phyloP scores from a whole-genome alignment of 2,888 invertebrate species.

The Drosophila engyochracea region DNA sequence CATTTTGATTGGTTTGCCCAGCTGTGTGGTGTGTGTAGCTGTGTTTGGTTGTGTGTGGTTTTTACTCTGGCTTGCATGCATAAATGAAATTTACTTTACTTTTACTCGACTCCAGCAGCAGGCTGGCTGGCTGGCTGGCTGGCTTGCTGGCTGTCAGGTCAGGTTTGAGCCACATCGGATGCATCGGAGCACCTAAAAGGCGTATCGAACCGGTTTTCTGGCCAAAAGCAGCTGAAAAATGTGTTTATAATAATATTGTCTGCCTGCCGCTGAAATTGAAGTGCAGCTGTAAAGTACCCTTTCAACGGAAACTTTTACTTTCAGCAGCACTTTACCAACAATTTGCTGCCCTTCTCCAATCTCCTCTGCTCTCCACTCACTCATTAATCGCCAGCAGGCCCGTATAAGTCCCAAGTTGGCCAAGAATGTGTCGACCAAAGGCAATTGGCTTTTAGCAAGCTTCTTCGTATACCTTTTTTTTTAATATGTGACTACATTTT shows the following conservation, averaged over 20 bases:
- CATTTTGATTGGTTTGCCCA: constrained; percentile 26
- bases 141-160: neutral
- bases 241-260: constrained; percentile 65
- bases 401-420: constrained; percentile 15
- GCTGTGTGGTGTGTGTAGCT: constrained; percentile 5
- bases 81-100: constrained; percentile 68
- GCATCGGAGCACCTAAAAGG: constrained; percentile 21
- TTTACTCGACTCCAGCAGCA: constrained; percentile 43
- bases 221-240: constrained; percentile 66
- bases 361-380: constrained; percentile 2
- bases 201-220: constrained; percentile 63
- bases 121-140: neutral
- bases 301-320: constrained; percentile 46
- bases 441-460: constrained; percentile 27
- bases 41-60: neutral
- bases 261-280: constrained; percentile 51
- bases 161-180: constrained; percentile 5
- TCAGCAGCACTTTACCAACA: constrained; percentile 20
- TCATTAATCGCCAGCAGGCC: constrained; percentile 35
- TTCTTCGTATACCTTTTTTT: constrained; percentile 21
- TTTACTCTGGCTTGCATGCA: constrained; percentile 45
- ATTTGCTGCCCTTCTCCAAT: neutral
- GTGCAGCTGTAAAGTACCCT: constrained; percentile 50
- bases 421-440: constrained; percentile 37
- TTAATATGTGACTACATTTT: constrained; percentile 39